Evolutionary conservation across 2,113 vertebrate species (phyloP).

Genomic region (Corvus hawaiiensis): DNA sequence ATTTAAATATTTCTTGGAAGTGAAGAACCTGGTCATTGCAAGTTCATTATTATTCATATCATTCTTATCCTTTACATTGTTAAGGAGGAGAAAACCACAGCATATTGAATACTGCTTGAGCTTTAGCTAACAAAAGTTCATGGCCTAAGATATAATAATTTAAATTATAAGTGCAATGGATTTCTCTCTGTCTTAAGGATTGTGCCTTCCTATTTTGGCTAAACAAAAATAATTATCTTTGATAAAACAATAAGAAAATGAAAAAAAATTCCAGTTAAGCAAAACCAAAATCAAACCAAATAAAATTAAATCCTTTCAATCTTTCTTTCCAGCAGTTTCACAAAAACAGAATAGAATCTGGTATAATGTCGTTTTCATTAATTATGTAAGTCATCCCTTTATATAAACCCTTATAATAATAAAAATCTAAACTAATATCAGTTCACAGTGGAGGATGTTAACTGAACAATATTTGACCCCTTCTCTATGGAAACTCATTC

Average conservation of each 20-base stretch:
- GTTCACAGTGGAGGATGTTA: not conserved
- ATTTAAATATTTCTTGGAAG: not conserved
- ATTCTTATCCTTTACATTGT: not conserved
- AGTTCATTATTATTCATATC: not conserved
- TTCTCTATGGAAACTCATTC: not conserved
- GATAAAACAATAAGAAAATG: not conserved
- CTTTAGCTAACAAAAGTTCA: not conserved
- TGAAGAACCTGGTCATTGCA: not conserved
- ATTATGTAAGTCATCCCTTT: not conserved
- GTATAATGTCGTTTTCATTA: not conserved
- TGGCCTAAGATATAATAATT: not conserved
- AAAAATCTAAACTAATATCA: not conserved
- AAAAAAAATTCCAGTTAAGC: not conserved
- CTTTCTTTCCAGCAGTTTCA: not conserved
- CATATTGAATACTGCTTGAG: not conserved
- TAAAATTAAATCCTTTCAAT: not conserved
- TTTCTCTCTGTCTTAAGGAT: not conserved
- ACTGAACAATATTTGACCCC: not conserved
- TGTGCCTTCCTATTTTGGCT: not conserved
- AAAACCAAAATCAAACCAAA: not conserved
- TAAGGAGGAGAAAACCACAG: not conserved
- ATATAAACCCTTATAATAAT: not conserved
- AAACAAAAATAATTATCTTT: not conserved
- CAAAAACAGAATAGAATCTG: not conserved
- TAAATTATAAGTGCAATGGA: not conserved